A percentile compares a stretch with the other conserved stretches of the same genome.
Evolutionary conservation across 2,113 vertebrate species (phyloP).

Genomic region (Ranitomeya variabilis): DNA sequence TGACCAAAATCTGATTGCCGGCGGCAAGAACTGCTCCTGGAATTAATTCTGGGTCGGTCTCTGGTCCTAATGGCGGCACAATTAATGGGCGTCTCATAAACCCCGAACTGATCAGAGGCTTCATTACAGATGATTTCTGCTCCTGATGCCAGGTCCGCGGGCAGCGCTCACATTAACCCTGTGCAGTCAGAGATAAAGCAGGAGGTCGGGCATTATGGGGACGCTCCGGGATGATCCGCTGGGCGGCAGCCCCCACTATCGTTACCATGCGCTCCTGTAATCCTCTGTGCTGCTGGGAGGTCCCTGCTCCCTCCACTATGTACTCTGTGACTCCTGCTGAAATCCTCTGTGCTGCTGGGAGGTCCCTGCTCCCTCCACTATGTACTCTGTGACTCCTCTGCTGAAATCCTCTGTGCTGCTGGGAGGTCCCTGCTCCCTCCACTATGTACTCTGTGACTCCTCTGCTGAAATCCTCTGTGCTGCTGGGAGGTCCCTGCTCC

Average conservation of each 20-base stretch:
- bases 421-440: too few species aligned
- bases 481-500: not conserved
- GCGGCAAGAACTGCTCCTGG: not conserved
- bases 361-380: too few species aligned
- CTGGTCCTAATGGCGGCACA: not conserved
- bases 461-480: not conserved
- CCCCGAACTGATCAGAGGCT: slow-evolving; percentile 12
- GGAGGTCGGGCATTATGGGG: not conserved
- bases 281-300: not conserved
- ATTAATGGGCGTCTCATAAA: slow-evolving; percentile 41
- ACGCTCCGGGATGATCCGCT: too few species aligned
- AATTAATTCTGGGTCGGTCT: slow-evolving; percentile 33
- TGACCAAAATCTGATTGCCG: slow-evolving; percentile 38
- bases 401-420: not conserved
- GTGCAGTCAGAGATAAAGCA: not conserved
- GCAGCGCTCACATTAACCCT: not conserved
- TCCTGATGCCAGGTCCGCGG: not conserved
- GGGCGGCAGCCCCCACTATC: too few species aligned
- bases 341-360: not conserved
- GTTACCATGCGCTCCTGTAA: not conserved
- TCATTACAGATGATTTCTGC: not conserved
- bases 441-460: not conserved
- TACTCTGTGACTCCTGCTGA: too few species aligned
- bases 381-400: not conserved
- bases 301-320: too few species aligned